Conservation (phyloP, 2,113 vertebrate species). For the Pavo muticus region DNA sequence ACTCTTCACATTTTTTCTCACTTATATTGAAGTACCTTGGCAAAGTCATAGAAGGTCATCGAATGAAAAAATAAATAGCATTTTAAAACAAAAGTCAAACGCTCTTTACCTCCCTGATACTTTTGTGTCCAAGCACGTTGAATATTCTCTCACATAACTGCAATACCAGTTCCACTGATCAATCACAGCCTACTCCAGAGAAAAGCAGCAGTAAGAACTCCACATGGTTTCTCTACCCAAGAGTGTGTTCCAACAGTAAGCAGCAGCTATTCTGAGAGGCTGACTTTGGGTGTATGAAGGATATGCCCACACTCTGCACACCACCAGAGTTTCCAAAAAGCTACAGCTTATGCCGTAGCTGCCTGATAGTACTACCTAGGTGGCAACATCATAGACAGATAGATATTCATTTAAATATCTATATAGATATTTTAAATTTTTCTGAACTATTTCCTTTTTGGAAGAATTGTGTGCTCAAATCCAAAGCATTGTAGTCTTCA, state of each 20-base stretch:
- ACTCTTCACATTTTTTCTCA: background rate
- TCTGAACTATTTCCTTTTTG: background rate
- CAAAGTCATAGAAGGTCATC: background rate
- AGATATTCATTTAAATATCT: no score
- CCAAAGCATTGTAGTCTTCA: background rate
- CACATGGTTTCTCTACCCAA: background rate
- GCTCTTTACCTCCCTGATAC: background rate
- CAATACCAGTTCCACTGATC: background rate
- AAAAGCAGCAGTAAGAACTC: background rate
- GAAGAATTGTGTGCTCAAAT: background rate
- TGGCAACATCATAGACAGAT: no score
- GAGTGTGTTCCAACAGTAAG: background rate
- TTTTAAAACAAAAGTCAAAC: background rate
- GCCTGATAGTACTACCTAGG: no score
- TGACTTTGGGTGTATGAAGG: background rate
- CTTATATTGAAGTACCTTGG: background rate
- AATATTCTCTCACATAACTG: background rate
- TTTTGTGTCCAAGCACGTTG: background rate
- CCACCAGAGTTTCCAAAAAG: background rate
- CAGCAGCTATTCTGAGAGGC: background rate
- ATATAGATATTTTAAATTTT: background rate
- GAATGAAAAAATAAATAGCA: background rate
- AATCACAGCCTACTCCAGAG: background rate
- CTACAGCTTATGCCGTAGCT: background rate
- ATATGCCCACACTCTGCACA: background rate